phyloP scores from a whole-genome alignment of 1,140 invertebrate species.

The Diprion similis region DNA sequence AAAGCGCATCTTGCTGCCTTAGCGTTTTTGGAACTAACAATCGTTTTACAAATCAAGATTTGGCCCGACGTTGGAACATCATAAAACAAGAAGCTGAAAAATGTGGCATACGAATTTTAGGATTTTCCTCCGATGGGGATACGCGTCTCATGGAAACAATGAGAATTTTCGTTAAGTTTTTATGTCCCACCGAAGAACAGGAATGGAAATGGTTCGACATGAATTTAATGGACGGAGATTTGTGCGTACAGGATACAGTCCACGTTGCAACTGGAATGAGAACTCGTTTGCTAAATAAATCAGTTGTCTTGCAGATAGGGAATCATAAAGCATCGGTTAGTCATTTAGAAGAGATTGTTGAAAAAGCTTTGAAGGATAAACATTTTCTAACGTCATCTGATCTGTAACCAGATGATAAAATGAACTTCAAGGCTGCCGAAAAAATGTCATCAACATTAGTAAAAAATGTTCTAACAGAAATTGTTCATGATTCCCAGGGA shows the following conservation, averaged over 20 bases:
- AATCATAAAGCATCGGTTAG: constrained; percentile 21
- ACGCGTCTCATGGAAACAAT: constrained; percentile 15
- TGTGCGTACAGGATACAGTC: constrained; percentile 29
- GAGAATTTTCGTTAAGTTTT: not conserved
- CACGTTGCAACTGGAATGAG: constrained; percentile 26
- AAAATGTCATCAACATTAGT: constrained; percentile 7
- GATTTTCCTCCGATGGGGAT: constrained; percentile 30
- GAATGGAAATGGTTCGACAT: not conserved
- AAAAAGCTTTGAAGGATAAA: constrained; percentile 24
- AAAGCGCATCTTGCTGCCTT: constrained; percentile 24
- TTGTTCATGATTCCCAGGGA: not conserved
- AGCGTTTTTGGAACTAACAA: constrained; percentile 29
- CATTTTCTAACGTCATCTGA: constrained; percentile 30
- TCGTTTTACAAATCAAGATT: constrained; percentile 21
- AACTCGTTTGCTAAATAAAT: constrained; percentile 26
- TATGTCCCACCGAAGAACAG: not conserved
- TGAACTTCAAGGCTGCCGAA: constrained; percentile 20
- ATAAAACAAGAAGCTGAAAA: constrained; percentile 19
- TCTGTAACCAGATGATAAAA: constrained; percentile 28
- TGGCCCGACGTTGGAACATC: constrained; percentile 24
- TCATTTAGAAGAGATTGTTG: constrained; percentile 21
- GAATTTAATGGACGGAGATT: not conserved
- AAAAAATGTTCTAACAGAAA: not conserved
- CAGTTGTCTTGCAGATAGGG: constrained; percentile 26
- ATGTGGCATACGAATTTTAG: constrained; percentile 26